phyloP scores from a whole-genome alignment of 2,888 invertebrate species.

The Pheosia gnoma region DNA sequence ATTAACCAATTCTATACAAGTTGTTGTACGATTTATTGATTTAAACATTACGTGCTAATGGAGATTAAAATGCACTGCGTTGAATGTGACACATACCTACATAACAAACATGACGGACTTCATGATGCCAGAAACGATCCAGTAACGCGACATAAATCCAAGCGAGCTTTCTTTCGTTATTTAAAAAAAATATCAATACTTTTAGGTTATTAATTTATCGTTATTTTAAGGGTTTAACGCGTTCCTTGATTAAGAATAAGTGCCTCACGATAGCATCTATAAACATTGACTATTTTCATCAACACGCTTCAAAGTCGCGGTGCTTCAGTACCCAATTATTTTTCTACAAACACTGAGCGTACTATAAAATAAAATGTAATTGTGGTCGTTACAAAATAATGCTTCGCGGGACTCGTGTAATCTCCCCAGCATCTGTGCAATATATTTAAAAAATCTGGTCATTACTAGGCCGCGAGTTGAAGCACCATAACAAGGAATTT shows the following conservation, averaged over 20 bases:
- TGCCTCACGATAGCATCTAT: neutral
- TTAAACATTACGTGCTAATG: conserved; percentile 3
- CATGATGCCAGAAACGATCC: conserved; percentile 24
- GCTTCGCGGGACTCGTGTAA: conserved; percentile 19
- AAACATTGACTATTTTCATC: neutral
- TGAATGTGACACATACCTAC: conserved; percentile 16
- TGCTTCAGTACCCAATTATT: conserved; percentile 24
- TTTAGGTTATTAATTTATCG: neutral
- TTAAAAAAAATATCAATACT: no score
- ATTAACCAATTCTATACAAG: conserved; percentile 3
- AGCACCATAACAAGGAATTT: conserved; percentile 24
- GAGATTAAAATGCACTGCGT: conserved; percentile 20
- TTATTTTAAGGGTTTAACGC: neutral
- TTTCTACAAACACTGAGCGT: conserved; percentile 28
- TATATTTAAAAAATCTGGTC: conserved; percentile 27
- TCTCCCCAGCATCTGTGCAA: conserved; percentile 28
- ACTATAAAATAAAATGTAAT: conserved; percentile 35
- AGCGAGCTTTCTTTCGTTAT: neutral
- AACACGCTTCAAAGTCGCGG: neutral
- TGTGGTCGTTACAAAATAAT: conserved; percentile 31
- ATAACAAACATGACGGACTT: conserved; percentile 19
- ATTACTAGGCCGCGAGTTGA: conserved; percentile 27
- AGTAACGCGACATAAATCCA: conserved; percentile 2
- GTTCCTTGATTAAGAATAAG: neutral
- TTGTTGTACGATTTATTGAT: neutral